phyloP scores from a whole-genome alignment of 53 echinoderm and acorn worm species.

The Zoroaster sp. region DNA sequence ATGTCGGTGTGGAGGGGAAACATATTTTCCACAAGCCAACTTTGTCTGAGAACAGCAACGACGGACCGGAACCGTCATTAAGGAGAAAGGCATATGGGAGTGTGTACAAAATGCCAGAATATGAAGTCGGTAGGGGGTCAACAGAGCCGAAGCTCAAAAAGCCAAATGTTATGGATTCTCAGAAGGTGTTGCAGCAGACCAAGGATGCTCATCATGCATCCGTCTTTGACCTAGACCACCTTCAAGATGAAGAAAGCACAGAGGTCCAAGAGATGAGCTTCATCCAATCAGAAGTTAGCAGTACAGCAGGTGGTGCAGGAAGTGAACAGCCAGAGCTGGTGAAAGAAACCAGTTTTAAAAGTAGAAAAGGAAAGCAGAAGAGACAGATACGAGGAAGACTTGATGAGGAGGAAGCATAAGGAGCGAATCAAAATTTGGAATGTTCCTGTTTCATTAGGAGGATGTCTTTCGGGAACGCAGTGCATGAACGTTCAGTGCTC shows the following conservation, averaged over 20 bases:
- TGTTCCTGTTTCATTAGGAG: too few species aligned
- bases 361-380: constrained; percentile 61
- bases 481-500: too few species aligned
- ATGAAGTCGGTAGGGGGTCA: constrained; percentile 53
- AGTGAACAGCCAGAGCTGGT: neutral
- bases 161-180: neutral
- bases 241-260: constrained; percentile 39
- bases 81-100: constrained; percentile 48
- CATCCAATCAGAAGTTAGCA: constrained; percentile 7
- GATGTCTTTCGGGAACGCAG: too few species aligned
- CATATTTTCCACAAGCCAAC: constrained; percentile 69
- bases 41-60: neutral
- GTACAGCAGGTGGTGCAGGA: neutral
- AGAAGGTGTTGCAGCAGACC: neutral
- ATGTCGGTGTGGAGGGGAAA: constrained; percentile 39
- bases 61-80: neutral
- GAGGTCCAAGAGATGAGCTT: constrained; percentile 6
- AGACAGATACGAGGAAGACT: constrained; percentile 62
- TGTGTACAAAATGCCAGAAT: constrained; percentile 83
- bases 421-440: too few species aligned
- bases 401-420: too few species aligned
- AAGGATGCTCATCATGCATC: neutral
- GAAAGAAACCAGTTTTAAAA: constrained; percentile 18
- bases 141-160: constrained; percentile 6
- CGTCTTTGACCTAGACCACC: constrained; percentile 35